A percentile compares a stretch with the other conserved stretches of the same genome.
phyloP scores from a whole-genome alignment of 2,888 invertebrate genomes.

The Boloria selene region DNA sequence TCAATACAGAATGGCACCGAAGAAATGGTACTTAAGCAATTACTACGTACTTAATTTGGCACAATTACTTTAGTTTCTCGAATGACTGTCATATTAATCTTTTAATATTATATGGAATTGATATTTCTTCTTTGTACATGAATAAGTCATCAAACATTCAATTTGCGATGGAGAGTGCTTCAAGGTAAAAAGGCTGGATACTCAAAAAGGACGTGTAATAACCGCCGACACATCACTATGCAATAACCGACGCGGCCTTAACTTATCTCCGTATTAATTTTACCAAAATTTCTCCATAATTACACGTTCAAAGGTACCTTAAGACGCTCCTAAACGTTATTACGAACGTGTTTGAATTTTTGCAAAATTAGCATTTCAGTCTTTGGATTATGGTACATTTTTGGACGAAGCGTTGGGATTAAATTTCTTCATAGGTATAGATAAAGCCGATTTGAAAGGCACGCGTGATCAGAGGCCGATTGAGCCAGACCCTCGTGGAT shows the following conservation, averaged over 20 bases:
- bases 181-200: too few relatives aligned
- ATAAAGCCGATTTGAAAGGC: conserved; percentile 78
- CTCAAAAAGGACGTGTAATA: background rate
- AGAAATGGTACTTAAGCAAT: too few relatives aligned
- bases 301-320: conserved; percentile 75
- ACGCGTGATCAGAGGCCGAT: conserved; percentile 78
- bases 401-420: conserved; percentile 49
- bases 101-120: too few relatives aligned
- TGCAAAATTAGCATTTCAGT: conserved; percentile 48
- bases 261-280: conserved; percentile 74
- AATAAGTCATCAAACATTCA: too few relatives aligned
- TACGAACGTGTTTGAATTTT: conserved; percentile 35
- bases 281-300: conserved; percentile 72
- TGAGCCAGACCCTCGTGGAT: conserved; percentile 63
- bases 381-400: conserved; percentile 48
- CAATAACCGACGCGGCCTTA: conserved; percentile 43
- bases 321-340: conserved; percentile 58
- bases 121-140: too few relatives aligned
- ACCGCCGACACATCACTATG: background rate
- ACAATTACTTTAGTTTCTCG: too few relatives aligned
- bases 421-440: conserved; percentile 37
- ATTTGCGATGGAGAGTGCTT: too few relatives aligned
- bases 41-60: too few relatives aligned
- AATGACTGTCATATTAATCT: too few relatives aligned
- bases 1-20: too few relatives aligned